These are phyloP conservation scores for Lacerta agilis DNA, from an alignment of 2,797 vertebrate genomes.

Conservation along the genomic window DNA sequence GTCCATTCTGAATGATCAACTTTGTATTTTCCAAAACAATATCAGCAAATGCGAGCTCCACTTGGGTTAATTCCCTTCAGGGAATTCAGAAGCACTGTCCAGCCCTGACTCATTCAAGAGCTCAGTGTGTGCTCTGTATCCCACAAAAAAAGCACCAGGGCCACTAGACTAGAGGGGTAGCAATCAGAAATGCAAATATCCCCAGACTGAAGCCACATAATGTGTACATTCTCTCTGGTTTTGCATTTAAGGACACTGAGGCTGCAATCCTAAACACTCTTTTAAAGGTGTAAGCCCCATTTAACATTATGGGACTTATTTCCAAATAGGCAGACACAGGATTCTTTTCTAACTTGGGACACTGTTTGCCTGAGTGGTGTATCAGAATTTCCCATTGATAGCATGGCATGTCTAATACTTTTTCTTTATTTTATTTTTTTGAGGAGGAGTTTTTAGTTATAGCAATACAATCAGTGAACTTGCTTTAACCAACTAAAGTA, in stretches of 20 bases:
- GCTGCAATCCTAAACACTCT: neutral
- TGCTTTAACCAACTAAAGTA: neutral
- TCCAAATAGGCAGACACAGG: neutral
- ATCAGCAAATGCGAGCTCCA: neutral
- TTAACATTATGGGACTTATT: neutral
- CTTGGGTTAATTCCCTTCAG: neutral
- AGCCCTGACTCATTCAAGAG: neutral
- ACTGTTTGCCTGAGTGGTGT: neutral
- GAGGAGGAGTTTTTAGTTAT: neutral
- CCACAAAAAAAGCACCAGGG: neutral
- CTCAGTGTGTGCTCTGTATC: too few species aligned
- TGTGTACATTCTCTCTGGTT: neutral
- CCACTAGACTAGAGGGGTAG: neutral
- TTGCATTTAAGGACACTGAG: neutral
- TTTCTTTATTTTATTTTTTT: too few species aligned
- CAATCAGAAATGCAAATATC: neutral
- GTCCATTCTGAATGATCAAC: too few species aligned
- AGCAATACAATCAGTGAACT: neutral
- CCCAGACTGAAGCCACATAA: neutral
- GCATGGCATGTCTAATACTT: neutral
- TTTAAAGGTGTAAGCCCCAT: neutral
- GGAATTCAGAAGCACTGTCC: neutral
- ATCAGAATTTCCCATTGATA: neutral
- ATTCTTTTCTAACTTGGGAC: neutral
- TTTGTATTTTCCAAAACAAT: too few species aligned